These are phyloP conservation scores for Andricus grossulariae DNA, from an alignment of 1,140 invertebrate genomes.

Conservation along the genomic window DNA sequence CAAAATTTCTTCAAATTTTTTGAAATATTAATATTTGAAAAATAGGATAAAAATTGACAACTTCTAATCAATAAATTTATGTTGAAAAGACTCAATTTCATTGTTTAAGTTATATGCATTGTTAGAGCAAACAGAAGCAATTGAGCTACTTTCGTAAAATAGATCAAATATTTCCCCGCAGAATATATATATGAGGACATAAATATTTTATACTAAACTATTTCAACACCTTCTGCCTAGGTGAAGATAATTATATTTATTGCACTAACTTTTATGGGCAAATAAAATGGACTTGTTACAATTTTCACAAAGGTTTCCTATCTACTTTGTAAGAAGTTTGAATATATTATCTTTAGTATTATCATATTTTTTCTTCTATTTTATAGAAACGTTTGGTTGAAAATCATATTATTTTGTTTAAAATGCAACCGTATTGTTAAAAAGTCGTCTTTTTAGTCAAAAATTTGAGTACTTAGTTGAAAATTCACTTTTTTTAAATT, in stretches of 20 bases:
- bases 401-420: too few relatives aligned
- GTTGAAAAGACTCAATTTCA: too few relatives aligned
- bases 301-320: background rate
- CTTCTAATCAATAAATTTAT: background rate
- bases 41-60: background rate
- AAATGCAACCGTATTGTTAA: too few relatives aligned
- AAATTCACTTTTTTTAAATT: too few relatives aligned
- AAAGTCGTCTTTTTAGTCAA: too few relatives aligned
- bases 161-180: background rate
- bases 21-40: background rate
- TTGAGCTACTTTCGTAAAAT: background rate
- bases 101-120: too few relatives aligned
- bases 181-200: conserved; percentile 9
- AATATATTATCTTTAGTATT: too few relatives aligned
- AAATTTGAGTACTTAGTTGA: too few relatives aligned
- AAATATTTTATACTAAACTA: background rate
- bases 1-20: background rate
- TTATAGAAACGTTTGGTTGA: background rate
- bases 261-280: background rate
- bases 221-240: background rate
- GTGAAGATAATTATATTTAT: background rate
- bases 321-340: too few relatives aligned
- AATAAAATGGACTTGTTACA: background rate
- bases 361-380: too few relatives aligned
- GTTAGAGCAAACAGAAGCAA: too few relatives aligned